phyloP scores from a whole-genome alignment of 2,797 vertebrate genomes.

The Amphiprion clarkii region DNA sequence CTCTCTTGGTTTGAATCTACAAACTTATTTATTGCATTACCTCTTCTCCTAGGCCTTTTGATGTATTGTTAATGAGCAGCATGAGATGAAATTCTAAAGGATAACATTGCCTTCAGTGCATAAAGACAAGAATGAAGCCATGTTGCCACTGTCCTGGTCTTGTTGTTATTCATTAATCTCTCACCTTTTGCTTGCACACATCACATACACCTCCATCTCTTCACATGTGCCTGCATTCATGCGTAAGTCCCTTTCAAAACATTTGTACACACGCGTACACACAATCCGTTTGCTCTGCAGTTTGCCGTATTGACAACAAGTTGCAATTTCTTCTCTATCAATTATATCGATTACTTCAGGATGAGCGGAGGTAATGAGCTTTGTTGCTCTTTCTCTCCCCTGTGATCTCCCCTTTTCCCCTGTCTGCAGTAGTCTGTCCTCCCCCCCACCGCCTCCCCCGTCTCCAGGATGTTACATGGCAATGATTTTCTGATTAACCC shows the following conservation, averaged over 20 bases:
- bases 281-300: conserved; percentile 47
- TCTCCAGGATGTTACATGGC: conserved; percentile 67
- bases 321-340: conserved; percentile 78
- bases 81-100: conserved; percentile 53
- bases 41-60: background rate
- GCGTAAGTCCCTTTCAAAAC: conserved; percentile 38
- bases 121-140: conserved; percentile 14
- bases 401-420: conserved; percentile 52
- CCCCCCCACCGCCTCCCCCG: background rate
- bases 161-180: conserved; percentile 51
- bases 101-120: conserved; percentile 41
- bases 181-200: conserved; percentile 15
- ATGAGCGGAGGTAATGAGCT: conserved; percentile 87
- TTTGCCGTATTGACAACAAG: conserved; percentile 77
- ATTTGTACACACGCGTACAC: conserved; percentile 25
- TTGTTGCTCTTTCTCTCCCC: conserved; percentile 70
- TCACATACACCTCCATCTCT: conserved; percentile 1
- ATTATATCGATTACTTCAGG: conserved; percentile 86
- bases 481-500: conserved; percentile 85
- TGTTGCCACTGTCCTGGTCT: background rate
- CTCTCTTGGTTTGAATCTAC: conserved; percentile 22
- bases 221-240: conserved; percentile 17
- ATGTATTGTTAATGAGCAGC: conserved; percentile 4
- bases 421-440: conserved; percentile 15
- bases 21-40: conserved; percentile 27